Evolutionary conservation across 1,140 invertebrate genomes (phyloP).

Genomic region (Scaptomyza montana): DNA sequence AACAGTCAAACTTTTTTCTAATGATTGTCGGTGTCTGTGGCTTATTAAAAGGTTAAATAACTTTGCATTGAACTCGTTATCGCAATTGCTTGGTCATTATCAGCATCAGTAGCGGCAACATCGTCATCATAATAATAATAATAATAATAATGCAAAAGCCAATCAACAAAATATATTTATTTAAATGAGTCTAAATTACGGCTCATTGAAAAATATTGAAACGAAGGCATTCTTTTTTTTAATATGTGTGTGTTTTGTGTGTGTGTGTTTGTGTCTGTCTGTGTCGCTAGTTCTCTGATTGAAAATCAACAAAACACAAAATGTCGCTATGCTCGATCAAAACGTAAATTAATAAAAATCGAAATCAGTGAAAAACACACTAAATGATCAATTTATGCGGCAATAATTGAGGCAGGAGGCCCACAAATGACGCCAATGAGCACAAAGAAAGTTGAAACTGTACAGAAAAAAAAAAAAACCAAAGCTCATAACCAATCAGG

Average conservation of each 20-base stretch:
- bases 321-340: slow-evolving; percentile 31
- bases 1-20: slow-evolving; percentile 22
- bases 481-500: slow-evolving; percentile 70
- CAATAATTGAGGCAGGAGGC: slow-evolving; percentile 66
- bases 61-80: slow-evolving; percentile 80
- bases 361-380: slow-evolving; percentile 75
- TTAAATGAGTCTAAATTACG: slow-evolving; percentile 82
- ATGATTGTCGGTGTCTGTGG: slow-evolving; percentile 6
- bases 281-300: slow-evolving; percentile 55
- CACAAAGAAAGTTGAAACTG: slow-evolving; percentile 32
- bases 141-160: slow-evolving; percentile 66
- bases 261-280: background rate
- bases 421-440: slow-evolving; percentile 62
- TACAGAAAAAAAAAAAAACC: slow-evolving; percentile 14
- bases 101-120: slow-evolving; percentile 28
- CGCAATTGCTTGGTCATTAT: slow-evolving; percentile 62
- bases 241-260: background rate
- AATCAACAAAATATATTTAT: slow-evolving; percentile 82
- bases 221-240: slow-evolving; percentile 37
- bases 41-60: slow-evolving; percentile 82
- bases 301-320: slow-evolving; percentile 67
- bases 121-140: slow-evolving; percentile 27
- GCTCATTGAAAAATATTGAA: slow-evolving; percentile 80
- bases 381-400: slow-evolving; percentile 81
- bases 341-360: slow-evolving; percentile 76